phyloP scores from a whole-genome alignment of 2,113 vertebrate genomes.

The Oncorhynchus tshawytscha region DNA sequence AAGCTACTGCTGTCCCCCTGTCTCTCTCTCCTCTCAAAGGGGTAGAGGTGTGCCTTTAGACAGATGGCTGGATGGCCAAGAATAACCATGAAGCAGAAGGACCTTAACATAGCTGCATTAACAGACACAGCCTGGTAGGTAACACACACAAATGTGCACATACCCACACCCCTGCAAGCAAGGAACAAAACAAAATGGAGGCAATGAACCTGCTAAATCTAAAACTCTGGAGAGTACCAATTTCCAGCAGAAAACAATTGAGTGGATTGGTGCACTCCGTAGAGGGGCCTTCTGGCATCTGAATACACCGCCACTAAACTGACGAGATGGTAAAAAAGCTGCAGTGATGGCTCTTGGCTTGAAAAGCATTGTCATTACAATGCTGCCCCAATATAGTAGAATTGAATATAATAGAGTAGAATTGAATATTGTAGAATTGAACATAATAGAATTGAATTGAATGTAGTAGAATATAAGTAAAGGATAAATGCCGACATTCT shows the following conservation, averaged over 20 bases:
- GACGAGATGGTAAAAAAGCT: neutral
- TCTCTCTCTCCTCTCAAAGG: constrained; percentile 68
- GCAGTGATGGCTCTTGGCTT: too few relatives aligned
- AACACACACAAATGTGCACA: neutral
- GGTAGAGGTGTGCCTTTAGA: constrained; percentile 81
- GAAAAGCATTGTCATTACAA: too few relatives aligned
- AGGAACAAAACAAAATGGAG: constrained; percentile 8
- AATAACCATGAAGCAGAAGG: constrained; percentile 81
- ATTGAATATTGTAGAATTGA: too few relatives aligned
- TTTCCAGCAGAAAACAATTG: constrained; percentile 32
- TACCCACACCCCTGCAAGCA: neutral
- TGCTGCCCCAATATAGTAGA: too few relatives aligned
- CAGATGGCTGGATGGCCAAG: constrained; percentile 70
- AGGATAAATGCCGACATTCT: too few relatives aligned
- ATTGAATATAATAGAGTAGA: too few relatives aligned
- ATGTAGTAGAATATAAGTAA: too few relatives aligned
- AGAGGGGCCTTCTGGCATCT: constrained; percentile 8
- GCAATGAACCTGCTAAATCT: constrained; percentile 15
- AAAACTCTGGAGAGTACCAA: constrained; percentile 37
- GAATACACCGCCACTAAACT: constrained; percentile 41
- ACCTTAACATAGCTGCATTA: constrained; percentile 81
- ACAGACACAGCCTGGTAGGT: constrained; percentile 86
- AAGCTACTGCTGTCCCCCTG: neutral
- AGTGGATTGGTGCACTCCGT: too few relatives aligned
- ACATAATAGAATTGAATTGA: too few relatives aligned